A percentile compares a stretch with the other conserved stretches of the same genome.
Conservation (phyloP, 2,797 vertebrate species). For the Hylomyscus alleni region DNA sequence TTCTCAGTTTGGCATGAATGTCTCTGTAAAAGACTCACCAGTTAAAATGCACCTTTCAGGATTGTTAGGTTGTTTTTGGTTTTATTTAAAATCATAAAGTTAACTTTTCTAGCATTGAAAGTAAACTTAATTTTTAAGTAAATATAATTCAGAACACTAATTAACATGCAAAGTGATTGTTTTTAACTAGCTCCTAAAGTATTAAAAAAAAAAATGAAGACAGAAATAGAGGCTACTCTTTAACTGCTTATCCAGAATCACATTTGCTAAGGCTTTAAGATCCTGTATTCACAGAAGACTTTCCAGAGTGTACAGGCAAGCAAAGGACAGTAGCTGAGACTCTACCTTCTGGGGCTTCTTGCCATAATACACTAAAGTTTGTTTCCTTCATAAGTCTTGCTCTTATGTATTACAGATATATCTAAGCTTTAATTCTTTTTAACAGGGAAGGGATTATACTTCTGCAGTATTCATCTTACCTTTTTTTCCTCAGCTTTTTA, state of each 20-base stretch:
- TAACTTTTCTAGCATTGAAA: slow-evolving; percentile 26
- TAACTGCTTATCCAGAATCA: slow-evolving; percentile 36
- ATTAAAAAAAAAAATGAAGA: neutral
- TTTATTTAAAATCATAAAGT: slow-evolving; percentile 36
- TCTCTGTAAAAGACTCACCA: neutral
- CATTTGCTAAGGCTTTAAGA: slow-evolving; percentile 26
- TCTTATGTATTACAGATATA: neutral
- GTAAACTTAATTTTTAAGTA: neutral
- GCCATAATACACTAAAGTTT: slow-evolving; percentile 37
- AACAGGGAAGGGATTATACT: neutral
- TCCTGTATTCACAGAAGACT: neutral
- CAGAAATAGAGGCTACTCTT: slow-evolving; percentile 41
- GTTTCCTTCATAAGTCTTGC: slow-evolving; percentile 33
- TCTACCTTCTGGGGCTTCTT: slow-evolving; percentile 23
- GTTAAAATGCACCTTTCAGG: neutral
- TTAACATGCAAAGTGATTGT: neutral
- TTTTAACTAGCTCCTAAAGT: slow-evolving; percentile 1
- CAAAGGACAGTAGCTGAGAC: slow-evolving; percentile 23
- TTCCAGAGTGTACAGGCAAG: neutral
- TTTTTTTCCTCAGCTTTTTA: neutral
- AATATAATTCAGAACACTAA: neutral
- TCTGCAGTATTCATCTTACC: neutral
- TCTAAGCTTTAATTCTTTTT: neutral
- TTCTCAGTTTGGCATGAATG: slow-evolving; percentile 14
- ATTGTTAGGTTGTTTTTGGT: neutral